Evolutionary conservation across 2,888 invertebrate species (phyloP).

Genomic region (Hyalella azteca): DNA sequence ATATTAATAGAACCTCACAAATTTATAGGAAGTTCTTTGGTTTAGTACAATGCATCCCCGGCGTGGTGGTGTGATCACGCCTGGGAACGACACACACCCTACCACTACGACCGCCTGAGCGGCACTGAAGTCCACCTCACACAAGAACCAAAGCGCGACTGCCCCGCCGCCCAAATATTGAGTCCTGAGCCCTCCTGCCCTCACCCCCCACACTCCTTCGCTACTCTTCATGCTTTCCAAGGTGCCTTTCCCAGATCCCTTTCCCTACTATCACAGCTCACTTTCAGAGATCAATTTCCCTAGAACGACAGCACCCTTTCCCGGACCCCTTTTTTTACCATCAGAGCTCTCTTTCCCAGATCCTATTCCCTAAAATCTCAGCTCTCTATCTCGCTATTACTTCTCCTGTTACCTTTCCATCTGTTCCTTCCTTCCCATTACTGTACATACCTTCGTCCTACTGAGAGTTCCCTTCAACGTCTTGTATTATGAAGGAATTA

Average conservation of each 20-base stretch:
- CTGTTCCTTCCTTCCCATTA: no score
- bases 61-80: neutral
- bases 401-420: no score
- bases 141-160: neutral
- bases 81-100: slow-evolving; percentile 23
- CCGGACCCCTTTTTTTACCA: no score
- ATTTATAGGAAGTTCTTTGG: no score
- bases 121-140: neutral
- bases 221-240: neutral
- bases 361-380: no score
- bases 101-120: neutral
- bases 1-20: no score
- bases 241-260: neutral
- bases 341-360: no score
- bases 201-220: neutral
- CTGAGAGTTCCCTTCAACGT: no score
- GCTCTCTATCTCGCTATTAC: no score
- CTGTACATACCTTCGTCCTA: no score
- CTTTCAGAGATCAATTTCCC: neutral
- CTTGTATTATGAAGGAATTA: no score
- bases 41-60: neutral
- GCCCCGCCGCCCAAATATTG: slow-evolving; percentile 3
- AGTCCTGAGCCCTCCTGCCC: neutral
- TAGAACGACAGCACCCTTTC: no score
- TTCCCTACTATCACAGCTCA: neutral